Evolutionary conservation across 2,888 invertebrate genomes (phyloP).

Genomic region (Empis livida): DNA sequence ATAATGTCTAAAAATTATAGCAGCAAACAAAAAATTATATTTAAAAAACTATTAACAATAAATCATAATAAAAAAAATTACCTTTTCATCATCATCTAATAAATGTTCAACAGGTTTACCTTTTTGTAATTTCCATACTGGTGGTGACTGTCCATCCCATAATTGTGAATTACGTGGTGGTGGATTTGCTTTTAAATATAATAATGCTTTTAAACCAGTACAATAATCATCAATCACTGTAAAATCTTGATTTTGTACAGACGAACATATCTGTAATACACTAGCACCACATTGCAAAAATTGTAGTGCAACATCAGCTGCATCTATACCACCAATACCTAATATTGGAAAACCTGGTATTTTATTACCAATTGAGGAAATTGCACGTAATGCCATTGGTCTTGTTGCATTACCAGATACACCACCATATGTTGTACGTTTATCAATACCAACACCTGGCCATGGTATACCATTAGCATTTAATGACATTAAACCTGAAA

Average conservation of each 20-base stretch:
- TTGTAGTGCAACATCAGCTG: conserved; percentile 89
- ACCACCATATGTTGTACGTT: conserved; percentile 86
- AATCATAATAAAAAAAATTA: conserved; percentile 25
- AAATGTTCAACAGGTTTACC: conserved; percentile 72
- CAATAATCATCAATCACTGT: conserved; percentile 92
- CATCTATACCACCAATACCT: conserved; percentile 95
- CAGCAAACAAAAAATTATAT: not conserved
- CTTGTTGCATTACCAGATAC: conserved; percentile 89
- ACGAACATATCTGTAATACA: conserved; percentile 88
- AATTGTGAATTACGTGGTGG: conserved; percentile 38
- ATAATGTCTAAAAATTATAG: conserved; percentile 49
- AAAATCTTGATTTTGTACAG: conserved; percentile 97
- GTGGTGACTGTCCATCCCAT: conserved; percentile 95
- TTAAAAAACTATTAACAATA: conserved; percentile 1
- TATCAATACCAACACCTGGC: conserved; percentile 73
- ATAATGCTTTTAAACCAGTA: conserved; percentile 71
- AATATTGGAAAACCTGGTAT: conserved; percentile 84
- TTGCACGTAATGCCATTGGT: conserved; percentile 84
- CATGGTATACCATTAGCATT: conserved; percentile 72
- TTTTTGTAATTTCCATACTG: conserved; percentile 76
- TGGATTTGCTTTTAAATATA: conserved; percentile 63
- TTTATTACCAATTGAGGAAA: conserved; percentile 73
- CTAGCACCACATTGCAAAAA: conserved; percentile 89
- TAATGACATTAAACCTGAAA: conserved; percentile 86
- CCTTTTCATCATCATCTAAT: conserved; percentile 54